Base-by-base conservation (phyloP, 1,140 invertebrate species). In the Magallana ariakensis region DNA sequence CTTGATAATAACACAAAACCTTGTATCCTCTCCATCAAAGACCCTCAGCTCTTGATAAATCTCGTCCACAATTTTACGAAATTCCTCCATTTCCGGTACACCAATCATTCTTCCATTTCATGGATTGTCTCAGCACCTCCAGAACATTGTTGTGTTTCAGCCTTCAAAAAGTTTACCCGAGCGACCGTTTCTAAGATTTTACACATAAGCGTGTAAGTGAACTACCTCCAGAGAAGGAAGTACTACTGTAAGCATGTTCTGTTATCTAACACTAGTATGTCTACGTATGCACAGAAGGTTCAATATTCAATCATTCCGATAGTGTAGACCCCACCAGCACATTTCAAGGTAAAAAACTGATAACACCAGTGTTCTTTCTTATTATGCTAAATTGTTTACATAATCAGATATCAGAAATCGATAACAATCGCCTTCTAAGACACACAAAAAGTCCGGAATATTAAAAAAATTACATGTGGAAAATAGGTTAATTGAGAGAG, bases 31-130 rank as follows among this genome's bases (percentile, higher is more conserved):
- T 75, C 22, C 66, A 26, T 75, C 22, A 75, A 22, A 75, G 10
- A 26, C 66, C 22, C 33, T 75, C 66, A 75, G 26, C 8, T 62
- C 62, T 26, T 80, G 33, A 53, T 87, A 66, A 53, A 70, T 82
- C 8, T 58, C 60, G 15, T 82, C 75, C 58, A 80, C 81, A 22
- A 70, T 53, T 33, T 83, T 57, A 83, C 80, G 57, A 70, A 83
- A 87, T 86, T 86, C 85, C 70, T 85, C 84, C 84, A 85, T 85
- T 15, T 66, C 33, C 33, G 33, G 55, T 33, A 85, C 13, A 80
- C 75, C 84, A 11, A 56, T 33, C 84, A 85, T 85, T 85, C 66
- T 75, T 75, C 22, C 22, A 66, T 66, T 66, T 22, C 62, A 46
- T 5, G 33, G 33, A 46, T 46, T 46, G 33, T 46, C 33, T 46